phyloP scores from a whole-genome alignment of 2,888 invertebrate genomes.

The Himalopsyche kuldschensis region DNA sequence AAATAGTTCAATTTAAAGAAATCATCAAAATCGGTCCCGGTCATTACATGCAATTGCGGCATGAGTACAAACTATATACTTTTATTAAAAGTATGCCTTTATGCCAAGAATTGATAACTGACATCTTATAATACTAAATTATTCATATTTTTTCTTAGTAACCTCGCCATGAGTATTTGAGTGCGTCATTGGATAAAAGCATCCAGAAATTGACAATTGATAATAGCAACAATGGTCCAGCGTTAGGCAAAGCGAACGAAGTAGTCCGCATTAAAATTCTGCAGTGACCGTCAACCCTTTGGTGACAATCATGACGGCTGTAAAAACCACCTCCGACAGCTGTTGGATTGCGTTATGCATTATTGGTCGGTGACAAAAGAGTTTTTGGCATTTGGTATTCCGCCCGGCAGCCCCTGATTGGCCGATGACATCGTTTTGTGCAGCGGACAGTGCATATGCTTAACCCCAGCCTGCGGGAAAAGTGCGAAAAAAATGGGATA shows the following conservation, averaged over 20 bases:
- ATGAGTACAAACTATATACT: too few relatives aligned
- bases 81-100: too few relatives aligned
- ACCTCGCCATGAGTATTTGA: too few relatives aligned
- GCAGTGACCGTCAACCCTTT: constrained; percentile 17
- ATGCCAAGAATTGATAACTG: too few relatives aligned
- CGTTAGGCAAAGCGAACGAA: neutral
- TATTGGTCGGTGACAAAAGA: constrained; percentile 13
- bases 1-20: too few relatives aligned
- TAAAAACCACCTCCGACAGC: constrained; percentile 26
- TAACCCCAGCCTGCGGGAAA: constrained; percentile 29
- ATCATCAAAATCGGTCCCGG: too few relatives aligned
- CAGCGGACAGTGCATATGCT: constrained; percentile 25
- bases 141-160: too few relatives aligned
- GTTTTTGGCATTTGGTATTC: constrained; percentile 16
- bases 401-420: neutral
- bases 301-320: constrained; percentile 11
- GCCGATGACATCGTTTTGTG: neutral
- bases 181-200: too few relatives aligned
- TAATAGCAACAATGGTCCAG: neutral
- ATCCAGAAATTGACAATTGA: neutral
- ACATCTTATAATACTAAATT: too few relatives aligned
- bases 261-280: neutral
- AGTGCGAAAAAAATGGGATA: constrained; percentile 20
- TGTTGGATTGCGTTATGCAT: constrained; percentile 35
- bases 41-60: too few relatives aligned